A percentile compares a stretch with the other conserved stretches of the same genome.
These are phyloP conservation scores for Ptychadena robeensis DNA, from an alignment of 2,797 vertebrate species.

Conservation along the genomic window DNA sequence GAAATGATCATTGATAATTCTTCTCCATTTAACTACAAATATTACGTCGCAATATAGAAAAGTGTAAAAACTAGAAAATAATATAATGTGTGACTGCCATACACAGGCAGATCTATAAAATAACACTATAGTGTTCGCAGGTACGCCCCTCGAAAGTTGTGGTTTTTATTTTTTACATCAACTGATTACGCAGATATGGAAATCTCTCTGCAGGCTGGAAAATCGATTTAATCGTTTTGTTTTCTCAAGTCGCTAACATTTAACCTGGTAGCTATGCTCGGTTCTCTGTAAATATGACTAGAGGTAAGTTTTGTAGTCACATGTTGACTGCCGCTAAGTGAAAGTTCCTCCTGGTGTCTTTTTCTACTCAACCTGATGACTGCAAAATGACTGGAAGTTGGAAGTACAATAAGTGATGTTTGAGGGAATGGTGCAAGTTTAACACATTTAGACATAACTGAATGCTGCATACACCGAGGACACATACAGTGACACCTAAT, in stretches of 20 bases:
- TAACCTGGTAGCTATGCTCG: too few species aligned
- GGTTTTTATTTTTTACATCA: neutral
- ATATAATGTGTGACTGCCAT: too few species aligned
- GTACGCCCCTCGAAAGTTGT: neutral
- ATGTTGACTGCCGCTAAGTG: neutral
- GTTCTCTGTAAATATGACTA: too few species aligned
- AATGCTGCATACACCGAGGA: neutral
- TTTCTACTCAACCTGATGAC: neutral
- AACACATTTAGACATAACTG: constrained; percentile 28
- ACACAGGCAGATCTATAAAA: neutral
- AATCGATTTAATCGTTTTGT: neutral
- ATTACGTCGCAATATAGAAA: neutral
- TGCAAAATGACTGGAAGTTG: neutral
- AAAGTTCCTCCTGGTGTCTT: neutral
- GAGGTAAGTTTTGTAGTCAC: constrained; percentile 16
- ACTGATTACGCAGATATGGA: neutral
- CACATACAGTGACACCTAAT: neutral
- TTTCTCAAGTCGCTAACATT: too few species aligned
- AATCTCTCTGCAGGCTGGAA: neutral
- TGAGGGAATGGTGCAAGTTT: neutral
- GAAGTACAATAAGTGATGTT: constrained; percentile 1
- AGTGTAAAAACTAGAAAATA: too few species aligned
- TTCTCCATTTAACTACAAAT: neutral
- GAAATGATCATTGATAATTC: neutral
- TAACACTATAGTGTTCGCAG: neutral